phyloP scores from a whole-genome alignment of 2,888 invertebrate genomes.

The Lypha dubia region DNA sequence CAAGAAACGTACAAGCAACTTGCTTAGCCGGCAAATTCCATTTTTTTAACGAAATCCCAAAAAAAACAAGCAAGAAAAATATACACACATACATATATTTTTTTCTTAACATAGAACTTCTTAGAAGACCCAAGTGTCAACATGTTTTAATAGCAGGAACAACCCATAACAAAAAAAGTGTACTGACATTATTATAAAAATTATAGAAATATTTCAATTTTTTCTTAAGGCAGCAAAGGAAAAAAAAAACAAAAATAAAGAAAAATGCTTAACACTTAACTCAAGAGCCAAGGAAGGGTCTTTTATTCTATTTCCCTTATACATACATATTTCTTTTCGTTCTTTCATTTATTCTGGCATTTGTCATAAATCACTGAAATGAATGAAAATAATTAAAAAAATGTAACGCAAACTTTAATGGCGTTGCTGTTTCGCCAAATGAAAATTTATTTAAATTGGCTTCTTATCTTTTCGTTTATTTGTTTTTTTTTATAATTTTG shows the following conservation, averaged over 20 bases:
- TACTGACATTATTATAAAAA: conserved; percentile 40
- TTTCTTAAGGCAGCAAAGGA: conserved; percentile 5
- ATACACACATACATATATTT: too few relatives aligned
- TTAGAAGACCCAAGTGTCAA: conserved; percentile 26
- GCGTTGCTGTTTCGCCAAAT: background rate
- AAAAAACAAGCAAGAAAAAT: conserved; percentile 5
- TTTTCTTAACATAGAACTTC: conserved; percentile 15
- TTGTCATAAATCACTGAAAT: conserved; percentile 59
- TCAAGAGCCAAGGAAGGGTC: conserved; percentile 27
- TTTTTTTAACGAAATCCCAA: conserved; percentile 20
- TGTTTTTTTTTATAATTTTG: too few relatives aligned
- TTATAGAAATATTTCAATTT: conserved; percentile 35
- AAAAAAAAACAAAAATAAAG: background rate
- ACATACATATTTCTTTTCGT: background rate
- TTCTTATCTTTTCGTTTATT: background rate
- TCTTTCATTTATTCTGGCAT: conserved; percentile 8
- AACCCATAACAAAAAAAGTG: conserved; percentile 11
- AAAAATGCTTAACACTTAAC: conserved; percentile 25
- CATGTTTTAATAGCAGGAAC: conserved; percentile 20
- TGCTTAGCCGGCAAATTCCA: conserved; percentile 47
- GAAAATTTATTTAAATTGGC: conserved; percentile 22
- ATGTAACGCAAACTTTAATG: conserved; percentile 30
- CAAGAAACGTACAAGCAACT: conserved; percentile 1
- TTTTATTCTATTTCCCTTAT: conserved; percentile 1
- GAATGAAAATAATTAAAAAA: conserved; percentile 53